These are phyloP conservation scores for Trinorchestia longiramus DNA, from an alignment of 1,140 invertebrate species.

Conservation along the genomic window DNA sequence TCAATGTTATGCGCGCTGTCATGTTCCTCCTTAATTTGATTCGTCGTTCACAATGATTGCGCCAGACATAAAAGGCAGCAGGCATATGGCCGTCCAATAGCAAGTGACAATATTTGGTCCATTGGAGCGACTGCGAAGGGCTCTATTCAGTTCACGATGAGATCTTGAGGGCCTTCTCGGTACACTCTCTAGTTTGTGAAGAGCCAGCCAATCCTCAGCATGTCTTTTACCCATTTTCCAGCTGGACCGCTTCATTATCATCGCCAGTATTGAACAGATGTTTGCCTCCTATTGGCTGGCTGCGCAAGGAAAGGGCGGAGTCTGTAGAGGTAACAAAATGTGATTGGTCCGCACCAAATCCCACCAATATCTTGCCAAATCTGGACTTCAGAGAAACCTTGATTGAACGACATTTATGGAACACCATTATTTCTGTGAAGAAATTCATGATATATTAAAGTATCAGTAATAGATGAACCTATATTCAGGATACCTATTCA, in stretches of 20 bases:
- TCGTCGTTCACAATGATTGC: slow-evolving; percentile 4
- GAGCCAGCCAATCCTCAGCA: slow-evolving; percentile 50
- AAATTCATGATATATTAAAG: background rate
- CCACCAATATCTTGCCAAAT: slow-evolving; percentile 33
- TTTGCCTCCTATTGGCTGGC: background rate
- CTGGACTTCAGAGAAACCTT: background rate
- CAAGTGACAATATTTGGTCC: slow-evolving; percentile 53
- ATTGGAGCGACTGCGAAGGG: slow-evolving; percentile 11
- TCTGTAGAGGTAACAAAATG: too few species aligned
- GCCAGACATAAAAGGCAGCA: slow-evolving; percentile 29
- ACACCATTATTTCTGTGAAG: background rate
- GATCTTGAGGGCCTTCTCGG: slow-evolving; percentile 31
- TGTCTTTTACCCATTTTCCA: slow-evolving; percentile 54
- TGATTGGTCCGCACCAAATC: background rate
- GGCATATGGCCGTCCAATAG: slow-evolving; percentile 43
- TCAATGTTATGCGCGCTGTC: background rate
- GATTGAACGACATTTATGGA: background rate
- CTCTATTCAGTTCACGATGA: slow-evolving; percentile 43
- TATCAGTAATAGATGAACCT: background rate
- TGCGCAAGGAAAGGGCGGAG: slow-evolving; percentile 1
- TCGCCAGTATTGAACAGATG: slow-evolving; percentile 47
- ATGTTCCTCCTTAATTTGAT: slow-evolving; percentile 28
- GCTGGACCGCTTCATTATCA: slow-evolving; percentile 54
- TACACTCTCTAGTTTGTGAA: slow-evolving; percentile 53
- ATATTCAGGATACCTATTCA: background rate